Percentiles rank a stretch among this genome's conserved stretches.
Evolutionary conservation across 2,888 invertebrate species (phyloP).

Genomic region (Hoplodrina blanda): DNA sequence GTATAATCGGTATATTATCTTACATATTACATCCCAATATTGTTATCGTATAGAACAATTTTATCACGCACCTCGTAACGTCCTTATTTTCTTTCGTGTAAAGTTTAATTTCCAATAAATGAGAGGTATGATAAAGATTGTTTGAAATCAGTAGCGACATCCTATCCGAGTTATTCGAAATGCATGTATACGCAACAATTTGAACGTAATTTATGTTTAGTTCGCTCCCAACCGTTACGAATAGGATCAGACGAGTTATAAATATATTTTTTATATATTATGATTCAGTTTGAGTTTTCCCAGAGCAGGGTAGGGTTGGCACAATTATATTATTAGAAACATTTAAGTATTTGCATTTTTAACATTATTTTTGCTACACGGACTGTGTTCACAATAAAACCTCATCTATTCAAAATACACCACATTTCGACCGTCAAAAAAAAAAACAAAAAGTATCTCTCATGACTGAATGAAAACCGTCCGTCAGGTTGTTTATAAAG

Average conservation of each 20-base stretch:
- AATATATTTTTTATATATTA: conserved; percentile 67
- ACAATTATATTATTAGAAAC: background rate
- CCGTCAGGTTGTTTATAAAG: too few relatives aligned
- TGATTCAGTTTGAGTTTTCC: conserved; percentile 55
- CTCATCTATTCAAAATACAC: too few relatives aligned
- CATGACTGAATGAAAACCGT: too few relatives aligned
- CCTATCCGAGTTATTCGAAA: conserved; percentile 70
- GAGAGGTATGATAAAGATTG: conserved; percentile 29
- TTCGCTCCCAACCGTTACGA: conserved; percentile 71
- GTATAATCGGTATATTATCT: conserved; percentile 73
- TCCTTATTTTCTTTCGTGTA: background rate
- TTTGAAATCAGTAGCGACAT: conserved; percentile 71
- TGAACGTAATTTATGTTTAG: conserved; percentile 76
- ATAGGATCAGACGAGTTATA: conserved; percentile 74
- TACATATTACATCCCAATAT: conserved; percentile 73
- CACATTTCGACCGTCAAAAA: too few relatives aligned
- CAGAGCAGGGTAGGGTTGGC: conserved; percentile 31
- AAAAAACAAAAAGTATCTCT: too few relatives aligned
- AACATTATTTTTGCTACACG: too few relatives aligned
- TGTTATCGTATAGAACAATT: conserved; percentile 62
- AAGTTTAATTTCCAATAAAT: conserved; percentile 12
- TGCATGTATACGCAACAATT: conserved; percentile 72
- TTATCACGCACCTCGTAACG: background rate
- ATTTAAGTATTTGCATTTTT: too few relatives aligned
- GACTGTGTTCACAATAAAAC: too few relatives aligned